phyloP scores from a whole-genome alignment of 2,113 vertebrate genomes.

The Pristiophorus japonicus region DNA sequence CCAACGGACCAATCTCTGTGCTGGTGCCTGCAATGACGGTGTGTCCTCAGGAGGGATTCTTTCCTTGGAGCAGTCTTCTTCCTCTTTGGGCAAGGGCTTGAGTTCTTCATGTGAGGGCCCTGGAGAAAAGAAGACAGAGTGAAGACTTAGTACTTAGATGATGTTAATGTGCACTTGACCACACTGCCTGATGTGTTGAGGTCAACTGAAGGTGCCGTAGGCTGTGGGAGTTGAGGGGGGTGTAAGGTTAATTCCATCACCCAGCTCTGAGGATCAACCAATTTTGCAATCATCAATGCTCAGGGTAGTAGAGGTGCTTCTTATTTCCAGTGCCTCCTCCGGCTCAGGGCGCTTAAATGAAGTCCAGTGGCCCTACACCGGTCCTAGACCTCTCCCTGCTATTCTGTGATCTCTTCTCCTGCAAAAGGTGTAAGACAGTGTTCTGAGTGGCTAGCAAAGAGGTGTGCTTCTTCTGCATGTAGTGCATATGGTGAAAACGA shows the following conservation, averaged over 20 bases:
- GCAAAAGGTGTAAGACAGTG: no score
- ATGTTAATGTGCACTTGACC: neutral
- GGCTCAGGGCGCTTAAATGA: neutral
- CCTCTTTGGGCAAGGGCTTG: neutral
- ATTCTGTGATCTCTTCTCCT: neutral
- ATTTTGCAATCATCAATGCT: neutral
- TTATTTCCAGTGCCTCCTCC: neutral
- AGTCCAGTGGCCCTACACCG: neutral
- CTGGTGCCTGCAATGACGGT: neutral
- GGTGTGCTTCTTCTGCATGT: neutral
- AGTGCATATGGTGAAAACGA: neutral
- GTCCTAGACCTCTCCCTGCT: neutral
- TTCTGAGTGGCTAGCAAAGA: neutral
- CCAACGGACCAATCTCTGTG: neutral
- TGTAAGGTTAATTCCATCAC: neutral
- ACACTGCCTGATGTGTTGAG: neutral
- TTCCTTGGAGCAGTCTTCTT: neutral
- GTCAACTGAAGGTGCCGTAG: neutral
- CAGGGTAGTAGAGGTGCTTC: no score
- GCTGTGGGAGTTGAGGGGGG: no score
- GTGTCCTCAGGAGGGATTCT: neutral
- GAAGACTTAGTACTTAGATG: neutral
- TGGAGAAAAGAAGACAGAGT: neutral
- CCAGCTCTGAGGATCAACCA: neutral
- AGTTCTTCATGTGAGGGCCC: neutral